Evolutionary conservation across 2,888 invertebrate genomes (phyloP).

Genomic region (Diplazon laetatorius): DNA sequence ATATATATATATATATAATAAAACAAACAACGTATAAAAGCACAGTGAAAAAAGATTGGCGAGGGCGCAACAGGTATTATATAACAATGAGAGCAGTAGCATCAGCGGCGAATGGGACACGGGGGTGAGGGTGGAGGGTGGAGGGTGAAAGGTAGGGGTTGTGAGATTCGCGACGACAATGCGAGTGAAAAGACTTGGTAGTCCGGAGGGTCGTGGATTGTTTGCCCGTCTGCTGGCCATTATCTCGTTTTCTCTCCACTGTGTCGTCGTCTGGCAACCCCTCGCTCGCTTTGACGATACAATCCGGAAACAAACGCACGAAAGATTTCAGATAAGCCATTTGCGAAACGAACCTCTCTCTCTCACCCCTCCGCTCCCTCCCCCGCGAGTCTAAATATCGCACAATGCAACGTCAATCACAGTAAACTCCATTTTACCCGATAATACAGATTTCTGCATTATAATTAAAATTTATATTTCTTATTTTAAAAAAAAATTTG

Average conservation of each 20-base stretch:
- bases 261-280: slow-evolving; percentile 12
- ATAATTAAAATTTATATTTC: no score
- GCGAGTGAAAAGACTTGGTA: slow-evolving; percentile 46
- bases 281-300: slow-evolving; percentile 17
- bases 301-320: neutral
- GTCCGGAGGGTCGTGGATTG: slow-evolving; percentile 39
- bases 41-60: slow-evolving; percentile 24
- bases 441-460: no score
- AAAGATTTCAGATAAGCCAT: neutral
- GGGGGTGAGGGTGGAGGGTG: no score
- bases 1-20: no score
- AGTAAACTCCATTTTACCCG: no score
- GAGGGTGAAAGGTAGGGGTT: no score
- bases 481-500: no score
- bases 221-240: slow-evolving; percentile 31
- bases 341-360: slow-evolving; percentile 4
- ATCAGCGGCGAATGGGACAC: slow-evolving; percentile 13
- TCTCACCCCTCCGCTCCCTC: no score
- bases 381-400: neutral
- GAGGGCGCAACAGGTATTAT: slow-evolving; percentile 67
- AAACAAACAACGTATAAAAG: slow-evolving; percentile 23
- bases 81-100: slow-evolving; percentile 42
- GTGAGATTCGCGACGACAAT: slow-evolving; percentile 53
- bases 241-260: slow-evolving; percentile 38
- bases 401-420: no score